These are phyloP conservation scores for Rhagophthalmus giganteus DNA, from an alignment of 2,888 invertebrate genomes.

Conservation along the genomic window DNA sequence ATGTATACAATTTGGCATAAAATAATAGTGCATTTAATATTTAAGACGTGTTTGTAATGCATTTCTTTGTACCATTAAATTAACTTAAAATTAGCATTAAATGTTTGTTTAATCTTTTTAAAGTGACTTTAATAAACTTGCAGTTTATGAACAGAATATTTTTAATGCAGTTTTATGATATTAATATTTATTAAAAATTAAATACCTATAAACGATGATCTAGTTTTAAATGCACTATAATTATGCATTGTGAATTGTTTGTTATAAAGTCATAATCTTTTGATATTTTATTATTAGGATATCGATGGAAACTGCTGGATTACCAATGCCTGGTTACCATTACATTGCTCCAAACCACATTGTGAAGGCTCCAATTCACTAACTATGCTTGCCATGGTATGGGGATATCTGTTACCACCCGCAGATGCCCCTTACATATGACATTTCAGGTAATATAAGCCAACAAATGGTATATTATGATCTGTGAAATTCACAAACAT, in stretches of 20 bases:
- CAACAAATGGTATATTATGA: slow-evolving; percentile 35
- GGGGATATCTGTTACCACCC: slow-evolving; percentile 49
- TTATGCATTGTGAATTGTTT: slow-evolving; percentile 10
- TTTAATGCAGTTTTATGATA: no score
- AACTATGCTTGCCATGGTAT: slow-evolving; percentile 55
- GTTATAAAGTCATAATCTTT: slow-evolving; percentile 1
- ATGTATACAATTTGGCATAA: no score
- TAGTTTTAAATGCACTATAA: slow-evolving; percentile 19
- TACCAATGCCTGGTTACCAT: slow-evolving; percentile 88
- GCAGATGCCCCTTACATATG: slow-evolving; percentile 51
- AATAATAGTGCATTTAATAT: no score
- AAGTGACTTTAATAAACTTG: no score
- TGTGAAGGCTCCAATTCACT: slow-evolving; percentile 90
- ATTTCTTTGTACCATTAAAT: no score
- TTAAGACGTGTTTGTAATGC: no score
- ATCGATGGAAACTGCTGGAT: slow-evolving; percentile 92
- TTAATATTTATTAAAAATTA: no score
- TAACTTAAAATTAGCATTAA: no score
- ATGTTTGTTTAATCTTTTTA: no score
- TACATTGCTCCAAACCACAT: slow-evolving; percentile 92
- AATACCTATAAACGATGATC: no score
- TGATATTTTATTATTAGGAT: slow-evolving; percentile 70
- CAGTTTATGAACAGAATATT: no score
- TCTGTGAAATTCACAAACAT: slow-evolving; percentile 42
- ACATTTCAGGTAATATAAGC: slow-evolving; percentile 45